Percentiles rank a stretch among this genome's conserved stretches.
phyloP scores from a whole-genome alignment of 2,797 vertebrate species.

The Lates japonicus region DNA sequence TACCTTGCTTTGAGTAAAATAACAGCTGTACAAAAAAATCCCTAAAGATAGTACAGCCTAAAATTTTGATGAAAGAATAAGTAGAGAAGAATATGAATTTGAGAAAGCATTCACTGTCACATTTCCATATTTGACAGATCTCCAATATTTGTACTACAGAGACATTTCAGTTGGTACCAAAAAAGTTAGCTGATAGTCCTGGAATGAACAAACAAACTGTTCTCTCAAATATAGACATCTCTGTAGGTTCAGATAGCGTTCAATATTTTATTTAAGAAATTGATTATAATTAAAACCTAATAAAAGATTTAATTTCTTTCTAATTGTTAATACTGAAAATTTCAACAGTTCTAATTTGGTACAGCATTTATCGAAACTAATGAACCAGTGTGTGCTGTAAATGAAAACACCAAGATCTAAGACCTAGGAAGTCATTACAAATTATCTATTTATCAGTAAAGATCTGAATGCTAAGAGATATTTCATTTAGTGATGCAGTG shows the following conservation, averaged over 20 bases:
- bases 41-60: too few relatives aligned
- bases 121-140: too few relatives aligned
- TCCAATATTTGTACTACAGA: neutral
- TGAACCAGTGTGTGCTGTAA: neutral
- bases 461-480: neutral
- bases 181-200: neutral
- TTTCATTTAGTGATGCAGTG: neutral
- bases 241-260: neutral
- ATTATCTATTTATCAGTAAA: neutral
- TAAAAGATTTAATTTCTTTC: neutral
- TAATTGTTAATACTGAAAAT: slow-evolving; percentile 3
- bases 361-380: slow-evolving; percentile 1
- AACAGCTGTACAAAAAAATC: neutral
- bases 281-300: neutral
- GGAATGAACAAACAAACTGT: neutral
- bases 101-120: neutral
- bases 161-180: neutral
- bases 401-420: slow-evolving; percentile 5
- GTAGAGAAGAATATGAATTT: neutral
- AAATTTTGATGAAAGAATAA: neutral
- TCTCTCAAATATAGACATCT: neutral
- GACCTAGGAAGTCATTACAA: neutral
- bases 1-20: neutral
- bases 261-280: neutral
- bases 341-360: neutral